Base-by-base conservation (phyloP, 2,888 invertebrate species). In the Callimorpha dominula region DNA sequence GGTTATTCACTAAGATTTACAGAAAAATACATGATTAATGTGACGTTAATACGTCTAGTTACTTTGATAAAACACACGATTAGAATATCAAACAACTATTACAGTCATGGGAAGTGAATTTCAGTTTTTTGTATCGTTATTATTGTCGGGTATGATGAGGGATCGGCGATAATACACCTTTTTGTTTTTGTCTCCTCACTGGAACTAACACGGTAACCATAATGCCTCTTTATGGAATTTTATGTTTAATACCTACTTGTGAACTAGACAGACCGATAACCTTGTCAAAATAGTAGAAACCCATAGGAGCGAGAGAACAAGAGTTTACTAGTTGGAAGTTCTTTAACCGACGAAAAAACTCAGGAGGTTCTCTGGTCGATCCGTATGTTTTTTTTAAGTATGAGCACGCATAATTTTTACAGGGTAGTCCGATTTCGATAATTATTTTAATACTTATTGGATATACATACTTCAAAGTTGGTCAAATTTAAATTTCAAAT, bases 51-150 rank as follows among this genome's bases (percentile, higher is more conserved):
- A 57, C 63, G 62, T 8, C 67, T 68, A 73, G 74, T 80, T 77
- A 65, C 71, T 70, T 70, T 54, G 76, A 76, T 78, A 79, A 72
- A 78, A 77, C 76, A 76, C 68, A 73, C 78, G 74, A 80, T 82
- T 78, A 78, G 74, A 82, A 78, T 77, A 80, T 78, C 72, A 82
- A 87, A 84, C 87, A 85, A 89, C 87, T 88, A 89, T 86, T 87
- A 85, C 86, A 91, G 95, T 95, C 95, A 95, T 95, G 95, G 95
- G 95, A 95, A 95, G 86, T 90, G 93, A 91, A 80, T 91, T 87
- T 87, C 81, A 80, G 89, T 92, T 93, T 94, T 60, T 93, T 93
- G 83, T 91, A 86, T 84, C 85, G 85, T 86, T 90, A 91, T 92
- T 77, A 82, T 78, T 91, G 90, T 87, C 87, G 87, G 87, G 86